phyloP scores from a whole-genome alignment of 2,113 vertebrate species.

The Bos javanicus region DNA sequence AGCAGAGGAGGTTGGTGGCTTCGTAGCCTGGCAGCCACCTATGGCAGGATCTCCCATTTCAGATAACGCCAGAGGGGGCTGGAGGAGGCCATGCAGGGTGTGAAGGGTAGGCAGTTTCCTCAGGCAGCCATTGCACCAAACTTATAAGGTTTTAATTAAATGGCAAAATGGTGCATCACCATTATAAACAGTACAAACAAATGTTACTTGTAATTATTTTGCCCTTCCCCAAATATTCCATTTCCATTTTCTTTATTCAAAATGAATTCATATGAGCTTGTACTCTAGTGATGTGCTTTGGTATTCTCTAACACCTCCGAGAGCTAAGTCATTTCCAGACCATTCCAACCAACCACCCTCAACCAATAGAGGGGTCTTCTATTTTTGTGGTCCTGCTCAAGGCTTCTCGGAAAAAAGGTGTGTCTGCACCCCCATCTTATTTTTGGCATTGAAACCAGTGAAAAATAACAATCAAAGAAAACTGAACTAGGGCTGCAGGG shows the following conservation, averaged over 20 bases:
- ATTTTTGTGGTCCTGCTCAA: neutral
- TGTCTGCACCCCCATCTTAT: neutral
- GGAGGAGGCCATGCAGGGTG: neutral
- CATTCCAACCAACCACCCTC: neutral
- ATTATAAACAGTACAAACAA: neutral
- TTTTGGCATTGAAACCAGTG: neutral
- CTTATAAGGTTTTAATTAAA: neutral
- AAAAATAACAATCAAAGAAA: neutral
- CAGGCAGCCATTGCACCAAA: neutral
- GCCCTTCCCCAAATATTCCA: neutral
- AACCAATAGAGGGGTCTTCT: neutral
- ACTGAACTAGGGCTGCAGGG: neutral
- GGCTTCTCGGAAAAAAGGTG: neutral
- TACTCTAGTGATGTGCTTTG: neutral
- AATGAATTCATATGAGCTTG: neutral
- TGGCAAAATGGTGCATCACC: neutral
- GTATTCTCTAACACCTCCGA: neutral
- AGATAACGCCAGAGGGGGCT: neutral
- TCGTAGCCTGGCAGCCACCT: fast-evolving
- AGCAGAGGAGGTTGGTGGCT: neutral
- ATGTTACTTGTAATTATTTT: neutral
- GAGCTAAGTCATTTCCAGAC: neutral
- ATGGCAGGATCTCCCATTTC: neutral
- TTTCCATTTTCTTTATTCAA: neutral
- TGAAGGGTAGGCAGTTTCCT: neutral